These are phyloP conservation scores for Ceratotherium simum DNA, from an alignment of 2,113 vertebrate genomes.

Conservation along the genomic window DNA sequence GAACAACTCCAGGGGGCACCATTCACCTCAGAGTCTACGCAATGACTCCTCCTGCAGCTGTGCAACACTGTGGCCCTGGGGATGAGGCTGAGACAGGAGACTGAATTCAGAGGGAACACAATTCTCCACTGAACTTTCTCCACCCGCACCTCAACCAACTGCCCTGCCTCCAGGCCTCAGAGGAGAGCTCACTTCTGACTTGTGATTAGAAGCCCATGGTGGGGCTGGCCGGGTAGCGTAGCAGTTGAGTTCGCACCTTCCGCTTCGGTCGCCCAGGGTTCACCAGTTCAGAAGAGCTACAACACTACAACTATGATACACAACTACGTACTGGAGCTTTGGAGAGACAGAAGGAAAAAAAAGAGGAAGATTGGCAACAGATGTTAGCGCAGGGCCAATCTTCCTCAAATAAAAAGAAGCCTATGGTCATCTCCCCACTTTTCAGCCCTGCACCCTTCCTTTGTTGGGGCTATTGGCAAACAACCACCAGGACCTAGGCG, in stretches of 20 bases:
- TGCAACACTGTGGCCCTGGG: neutral
- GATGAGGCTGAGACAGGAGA: neutral
- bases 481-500: neutral
- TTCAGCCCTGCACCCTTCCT: neutral
- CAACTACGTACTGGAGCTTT: too few relatives aligned
- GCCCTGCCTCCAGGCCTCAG: neutral
- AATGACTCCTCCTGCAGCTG: neutral
- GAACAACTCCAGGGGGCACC: constrained; percentile 26
- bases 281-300: too few relatives aligned
- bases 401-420: neutral
- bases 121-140: neutral
- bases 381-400: too few relatives aligned
- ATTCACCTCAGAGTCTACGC: neutral
- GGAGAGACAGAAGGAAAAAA: too few relatives aligned
- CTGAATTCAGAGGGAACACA: neutral
- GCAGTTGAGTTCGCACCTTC: too few relatives aligned
- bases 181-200: neutral
- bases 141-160: neutral
- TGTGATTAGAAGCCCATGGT: neutral
- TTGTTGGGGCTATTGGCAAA: neutral
- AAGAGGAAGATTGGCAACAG: too few relatives aligned
- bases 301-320: too few relatives aligned
- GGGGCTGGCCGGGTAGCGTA: too few relatives aligned
- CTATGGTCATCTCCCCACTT: neutral
- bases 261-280: too few relatives aligned